A percentile compares a stretch with the other conserved stretches of the same genome.
phyloP scores from a whole-genome alignment of 2,113 vertebrate genomes.

The Erythrocebus patas region DNA sequence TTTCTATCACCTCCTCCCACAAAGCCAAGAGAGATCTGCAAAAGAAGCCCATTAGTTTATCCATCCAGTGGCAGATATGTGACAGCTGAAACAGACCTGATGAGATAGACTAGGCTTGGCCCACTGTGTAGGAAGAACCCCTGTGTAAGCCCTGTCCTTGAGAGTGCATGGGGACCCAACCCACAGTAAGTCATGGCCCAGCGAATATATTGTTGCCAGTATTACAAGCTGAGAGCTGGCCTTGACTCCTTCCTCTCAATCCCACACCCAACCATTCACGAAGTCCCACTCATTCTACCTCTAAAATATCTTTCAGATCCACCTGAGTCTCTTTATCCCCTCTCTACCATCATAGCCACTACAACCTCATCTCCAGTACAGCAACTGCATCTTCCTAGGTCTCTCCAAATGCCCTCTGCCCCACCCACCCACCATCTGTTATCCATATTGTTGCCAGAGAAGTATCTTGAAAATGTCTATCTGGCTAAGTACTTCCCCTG shows the following conservation, averaged over 20 bases:
- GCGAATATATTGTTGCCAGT: background rate
- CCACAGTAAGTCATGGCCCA: background rate
- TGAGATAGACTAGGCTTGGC: background rate
- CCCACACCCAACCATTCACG: background rate
- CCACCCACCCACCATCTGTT: background rate
- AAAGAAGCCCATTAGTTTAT: background rate
- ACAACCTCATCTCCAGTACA: background rate
- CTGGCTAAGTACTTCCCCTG: background rate
- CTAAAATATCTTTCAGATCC: background rate
- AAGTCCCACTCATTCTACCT: background rate
- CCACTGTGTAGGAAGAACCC: background rate
- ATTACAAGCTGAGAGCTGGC: background rate
- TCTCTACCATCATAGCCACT: background rate
- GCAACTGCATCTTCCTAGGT: background rate
- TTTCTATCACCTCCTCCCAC: background rate
- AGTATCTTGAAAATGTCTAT: background rate
- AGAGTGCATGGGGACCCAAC: background rate
- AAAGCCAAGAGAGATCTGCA: background rate
- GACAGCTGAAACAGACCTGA: background rate
- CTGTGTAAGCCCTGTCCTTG: background rate
- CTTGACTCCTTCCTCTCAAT: background rate
- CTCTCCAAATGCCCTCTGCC: background rate
- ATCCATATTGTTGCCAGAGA: background rate
- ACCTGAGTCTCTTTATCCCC: background rate
- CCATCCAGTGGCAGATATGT: background rate